Percentiles rank a stretch among this genome's conserved stretches.
These are phyloP conservation scores for Sebastes iracundus DNA, from an alignment of 2,797 vertebrate species.

Conservation along the genomic window DNA sequence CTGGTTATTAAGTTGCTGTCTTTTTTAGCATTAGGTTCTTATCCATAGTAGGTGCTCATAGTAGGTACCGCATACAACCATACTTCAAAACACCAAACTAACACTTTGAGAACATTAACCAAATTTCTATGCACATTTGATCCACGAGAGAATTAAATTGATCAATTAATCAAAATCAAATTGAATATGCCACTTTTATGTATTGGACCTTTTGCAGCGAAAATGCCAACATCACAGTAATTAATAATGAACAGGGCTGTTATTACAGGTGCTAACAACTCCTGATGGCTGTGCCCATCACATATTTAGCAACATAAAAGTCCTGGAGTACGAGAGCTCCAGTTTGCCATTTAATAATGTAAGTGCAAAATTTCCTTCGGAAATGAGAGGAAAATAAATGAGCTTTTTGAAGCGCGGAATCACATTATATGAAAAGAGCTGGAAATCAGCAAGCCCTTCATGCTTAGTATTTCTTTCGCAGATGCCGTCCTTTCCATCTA, in stretches of 20 bases:
- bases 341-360: neutral
- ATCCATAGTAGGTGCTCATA: neutral
- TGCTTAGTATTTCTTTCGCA: neutral
- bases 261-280: neutral
- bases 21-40: neutral
- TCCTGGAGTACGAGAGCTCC: neutral
- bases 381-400: conserved; percentile 15
- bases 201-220: neutral
- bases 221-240: conserved; percentile 9
- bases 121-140: neutral
- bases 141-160: neutral
- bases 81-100: neutral
- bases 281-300: neutral
- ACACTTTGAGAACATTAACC: neutral
- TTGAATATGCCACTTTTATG: neutral
- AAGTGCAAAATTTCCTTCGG: neutral
- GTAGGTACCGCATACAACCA: neutral
- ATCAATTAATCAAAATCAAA: conserved; percentile 9
- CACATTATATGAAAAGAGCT: neutral
- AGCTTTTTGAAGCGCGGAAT: neutral
- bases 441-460: conserved; percentile 8
- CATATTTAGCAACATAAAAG: neutral
- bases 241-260: neutral
- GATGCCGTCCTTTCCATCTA: neutral
- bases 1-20: neutral